Percentiles rank a stretch among this genome's conserved stretches.
These are phyloP conservation scores for Spicauda simplicius DNA, from an alignment of 2,888 invertebrate genomes.

Conservation along the genomic window DNA sequence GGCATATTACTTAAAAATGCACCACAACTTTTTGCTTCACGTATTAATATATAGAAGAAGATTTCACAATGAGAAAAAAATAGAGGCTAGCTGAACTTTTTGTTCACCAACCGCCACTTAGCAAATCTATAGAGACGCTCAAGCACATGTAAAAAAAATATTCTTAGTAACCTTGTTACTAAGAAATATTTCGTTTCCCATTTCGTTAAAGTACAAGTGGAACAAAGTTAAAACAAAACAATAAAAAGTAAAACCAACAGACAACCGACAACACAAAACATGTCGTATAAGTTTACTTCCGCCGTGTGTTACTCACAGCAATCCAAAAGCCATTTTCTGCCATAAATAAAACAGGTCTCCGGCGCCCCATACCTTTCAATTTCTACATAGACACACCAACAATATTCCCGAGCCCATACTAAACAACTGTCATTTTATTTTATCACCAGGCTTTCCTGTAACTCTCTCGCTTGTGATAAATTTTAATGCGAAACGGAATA, in stretches of 20 bases:
- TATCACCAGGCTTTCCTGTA: slow-evolving; percentile 80
- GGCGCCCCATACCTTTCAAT: slow-evolving; percentile 83
- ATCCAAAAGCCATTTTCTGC: slow-evolving; percentile 78
- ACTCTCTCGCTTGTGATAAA: slow-evolving; percentile 78
- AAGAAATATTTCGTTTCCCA: too few species aligned
- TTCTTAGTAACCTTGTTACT: too few species aligned
- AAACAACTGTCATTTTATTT: slow-evolving; percentile 85
- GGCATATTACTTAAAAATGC: too few species aligned
- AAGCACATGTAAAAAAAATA: too few species aligned
- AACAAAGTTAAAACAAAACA: not conserved
- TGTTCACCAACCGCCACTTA: too few species aligned
- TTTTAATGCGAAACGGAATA: slow-evolving; percentile 81
- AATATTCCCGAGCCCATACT: slow-evolving; percentile 78
- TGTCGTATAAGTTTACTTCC: slow-evolving; percentile 43
- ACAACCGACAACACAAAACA: slow-evolving; percentile 29
- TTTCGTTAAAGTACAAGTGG: too few species aligned
- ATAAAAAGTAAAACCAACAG: slow-evolving; percentile 10
- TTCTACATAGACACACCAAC: slow-evolving; percentile 68
- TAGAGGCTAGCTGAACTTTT: too few species aligned
- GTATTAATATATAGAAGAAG: too few species aligned
- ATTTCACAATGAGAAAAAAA: too few species aligned
- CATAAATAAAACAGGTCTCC: slow-evolving; percentile 81
- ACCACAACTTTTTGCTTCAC: too few species aligned
- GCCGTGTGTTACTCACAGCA: slow-evolving; percentile 63
- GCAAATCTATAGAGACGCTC: too few species aligned